Evolutionary conservation across 2,888 invertebrate genomes (phyloP), one percentile per base, ranked within the genome.

Genomic region (Cryptocephalus moraei): DNA sequence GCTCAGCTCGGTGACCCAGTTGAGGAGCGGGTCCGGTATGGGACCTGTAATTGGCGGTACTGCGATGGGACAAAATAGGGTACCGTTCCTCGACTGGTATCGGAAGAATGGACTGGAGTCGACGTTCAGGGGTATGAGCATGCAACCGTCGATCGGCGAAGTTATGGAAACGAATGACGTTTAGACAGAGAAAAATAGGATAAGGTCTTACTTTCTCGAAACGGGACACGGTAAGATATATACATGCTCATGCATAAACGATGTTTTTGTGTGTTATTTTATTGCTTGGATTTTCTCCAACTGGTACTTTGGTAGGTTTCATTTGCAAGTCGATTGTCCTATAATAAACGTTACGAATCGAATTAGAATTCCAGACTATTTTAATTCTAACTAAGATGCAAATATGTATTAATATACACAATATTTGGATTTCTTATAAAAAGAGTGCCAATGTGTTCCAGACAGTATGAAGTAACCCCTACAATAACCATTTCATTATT

Each of bases 1-100:
- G 62, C 85, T 82, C 45, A 87, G 73, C 64, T 91, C 89, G 8
- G 91, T 91, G 48, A 89, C 78, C 93, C 93, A 93, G 68, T 90
- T 91, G 45, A 89, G 72, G 39, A 89, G 71, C 1, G 88, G 86
- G 67, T 91, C 90, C 43, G 90, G 88, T 50, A 89, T 85, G 9
- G 89, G 87, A 63, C 89, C 90, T 87, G 73, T 62, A 75, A 76
- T 76, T 66, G 76, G 69, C 46, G 70, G 70, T 40, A 71, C 70
- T 75, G 38, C 33, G 9, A 11, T 14, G 22, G 22, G 22, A 2
- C 22, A 4, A 22, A 69, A 58, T 62, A 60, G 51, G 53, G 56
- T 60, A 56, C 54, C 58, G 62, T 61, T 59, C 62, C 43, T 22
- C 22, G 22, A 55, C 62, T 58, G 62, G 44, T 56, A 53, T 43